A percentile compares a stretch with the other conserved stretches of the same genome.
phyloP scores from a whole-genome alignment of 2,797 vertebrate genomes.

The Malacoctenus gilli region DNA sequence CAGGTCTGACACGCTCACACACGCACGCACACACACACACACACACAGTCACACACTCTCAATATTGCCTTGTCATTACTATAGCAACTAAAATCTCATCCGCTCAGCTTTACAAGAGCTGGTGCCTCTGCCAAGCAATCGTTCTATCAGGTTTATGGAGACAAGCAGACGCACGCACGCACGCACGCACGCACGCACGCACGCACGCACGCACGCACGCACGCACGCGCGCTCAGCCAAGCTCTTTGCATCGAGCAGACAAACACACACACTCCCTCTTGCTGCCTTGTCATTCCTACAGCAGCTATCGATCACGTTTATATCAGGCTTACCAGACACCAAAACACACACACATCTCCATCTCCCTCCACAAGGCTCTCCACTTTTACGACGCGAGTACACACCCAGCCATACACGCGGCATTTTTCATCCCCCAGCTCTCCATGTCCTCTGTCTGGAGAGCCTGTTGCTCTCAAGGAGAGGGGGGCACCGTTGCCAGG shows the following conservation, averaged over 20 bases:
- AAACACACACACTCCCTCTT: constrained; percentile 43
- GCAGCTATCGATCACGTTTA: constrained; percentile 69
- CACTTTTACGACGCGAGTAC: constrained; percentile 36
- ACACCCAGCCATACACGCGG: constrained; percentile 18
- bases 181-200: constrained; percentile 31
- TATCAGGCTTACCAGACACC: constrained; percentile 58
- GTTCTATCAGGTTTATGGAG: constrained; percentile 68
- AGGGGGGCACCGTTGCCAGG: constrained; percentile 62
- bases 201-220: constrained; percentile 21
- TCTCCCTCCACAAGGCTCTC: constrained; percentile 21
- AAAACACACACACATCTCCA: constrained; percentile 30
- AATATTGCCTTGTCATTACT: constrained; percentile 66
- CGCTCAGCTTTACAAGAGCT: constrained; percentile 68
- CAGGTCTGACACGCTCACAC: constrained; percentile 80
- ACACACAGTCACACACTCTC: constrained; percentile 7
- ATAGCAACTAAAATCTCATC: constrained; percentile 72
- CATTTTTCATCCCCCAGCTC: constrained; percentile 58
- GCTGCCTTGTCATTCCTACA: constrained; percentile 52
- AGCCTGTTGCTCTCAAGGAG: constrained; percentile 76
- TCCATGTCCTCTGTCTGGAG: constrained; percentile 62
- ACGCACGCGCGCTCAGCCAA: constrained; percentile 29
- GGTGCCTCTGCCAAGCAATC: constrained; percentile 66
- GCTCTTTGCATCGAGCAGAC: constrained; percentile 53
- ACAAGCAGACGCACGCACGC: constrained; percentile 30
- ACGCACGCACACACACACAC: constrained; percentile 27